Percentiles rank a stretch among this genome's conserved stretches.
These are phyloP conservation scores for Allygus modestus DNA, from an alignment of 2,888 invertebrate species.

Conservation along the genomic window DNA sequence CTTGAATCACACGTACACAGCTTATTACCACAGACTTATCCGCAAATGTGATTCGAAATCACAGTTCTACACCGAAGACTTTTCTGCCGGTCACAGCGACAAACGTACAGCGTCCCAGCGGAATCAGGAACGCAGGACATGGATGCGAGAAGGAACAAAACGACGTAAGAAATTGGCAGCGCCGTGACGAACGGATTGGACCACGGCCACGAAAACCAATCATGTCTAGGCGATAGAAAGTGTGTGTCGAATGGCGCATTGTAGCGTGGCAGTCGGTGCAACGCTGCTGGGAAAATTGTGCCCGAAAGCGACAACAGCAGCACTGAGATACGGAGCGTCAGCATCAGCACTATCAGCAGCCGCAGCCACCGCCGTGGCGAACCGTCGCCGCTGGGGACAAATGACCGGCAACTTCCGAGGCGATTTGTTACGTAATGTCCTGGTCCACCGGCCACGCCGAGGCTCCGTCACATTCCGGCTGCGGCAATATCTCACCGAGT, in stretches of 20 bases:
- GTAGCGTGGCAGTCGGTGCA: constrained; percentile 33
- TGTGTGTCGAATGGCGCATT: constrained; percentile 61
- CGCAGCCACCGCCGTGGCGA: no score
- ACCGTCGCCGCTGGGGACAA: no score
- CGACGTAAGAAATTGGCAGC: constrained; percentile 48
- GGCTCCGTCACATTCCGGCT: no score
- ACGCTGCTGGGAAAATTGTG: neutral
- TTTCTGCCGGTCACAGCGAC: no score
- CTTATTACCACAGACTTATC: no score
- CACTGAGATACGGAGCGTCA: no score
- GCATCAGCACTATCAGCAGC: no score
- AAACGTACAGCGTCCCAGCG: neutral
- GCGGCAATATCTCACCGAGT: no score
- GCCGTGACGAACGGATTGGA: constrained; percentile 46
- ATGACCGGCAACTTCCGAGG: no score
- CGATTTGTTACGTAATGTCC: neutral
- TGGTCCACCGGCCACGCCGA: neutral
- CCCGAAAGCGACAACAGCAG: neutral
- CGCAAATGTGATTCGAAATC: no score
- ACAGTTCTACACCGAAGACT: no score
- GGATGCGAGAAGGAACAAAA: constrained; percentile 38
- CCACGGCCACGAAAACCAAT: constrained; percentile 40
- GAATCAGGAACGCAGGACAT: constrained; percentile 9
- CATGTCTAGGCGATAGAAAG: constrained; percentile 59
- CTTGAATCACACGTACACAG: no score